Percentiles rank a stretch among this genome's conserved stretches.
phyloP scores from a whole-genome alignment of 2,797 vertebrate genomes.

The Semaprochilodus insignis region DNA sequence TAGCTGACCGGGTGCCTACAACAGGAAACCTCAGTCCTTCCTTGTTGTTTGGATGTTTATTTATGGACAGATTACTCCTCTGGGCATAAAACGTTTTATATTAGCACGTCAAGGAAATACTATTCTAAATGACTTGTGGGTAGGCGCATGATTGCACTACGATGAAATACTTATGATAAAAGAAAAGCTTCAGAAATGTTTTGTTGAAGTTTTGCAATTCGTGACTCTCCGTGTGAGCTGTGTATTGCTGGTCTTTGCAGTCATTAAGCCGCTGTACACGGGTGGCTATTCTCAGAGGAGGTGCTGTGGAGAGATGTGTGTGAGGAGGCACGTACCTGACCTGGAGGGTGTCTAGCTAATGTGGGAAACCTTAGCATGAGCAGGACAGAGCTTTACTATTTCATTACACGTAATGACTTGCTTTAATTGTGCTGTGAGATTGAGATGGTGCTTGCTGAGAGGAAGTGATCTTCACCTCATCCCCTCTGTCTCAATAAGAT shows the following conservation, averaged over 20 bases:
- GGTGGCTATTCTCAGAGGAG: slow-evolving; percentile 54
- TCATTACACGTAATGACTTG: slow-evolving; percentile 74
- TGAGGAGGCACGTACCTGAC: slow-evolving; percentile 61
- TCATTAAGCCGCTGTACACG: slow-evolving; percentile 42
- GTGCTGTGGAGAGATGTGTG: slow-evolving; percentile 24
- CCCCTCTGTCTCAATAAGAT: neutral
- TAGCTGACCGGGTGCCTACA: slow-evolving; percentile 55
- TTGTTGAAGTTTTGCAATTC: neutral
- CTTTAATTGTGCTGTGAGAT: slow-evolving; percentile 71
- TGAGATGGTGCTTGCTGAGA: slow-evolving; percentile 57
- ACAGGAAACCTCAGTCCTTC: slow-evolving; percentile 56
- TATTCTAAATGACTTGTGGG: slow-evolving; percentile 10
- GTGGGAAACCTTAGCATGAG: slow-evolving; percentile 62
- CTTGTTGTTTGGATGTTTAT: slow-evolving; percentile 62
- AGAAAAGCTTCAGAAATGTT: neutral
- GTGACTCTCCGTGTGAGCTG: slow-evolving; percentile 21
- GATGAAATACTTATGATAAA: neutral
- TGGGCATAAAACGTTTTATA: neutral
- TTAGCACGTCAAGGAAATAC: neutral
- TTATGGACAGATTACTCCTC: slow-evolving; percentile 61
- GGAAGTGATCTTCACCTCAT: slow-evolving; percentile 31
- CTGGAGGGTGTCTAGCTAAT: slow-evolving; percentile 63
- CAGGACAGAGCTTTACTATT: slow-evolving; percentile 58
- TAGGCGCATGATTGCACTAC: neutral
- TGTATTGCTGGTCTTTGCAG: slow-evolving; percentile 36